Evolutionary conservation across 2,888 invertebrate species (phyloP).

Genomic region (Platycheirus albimanus): DNA sequence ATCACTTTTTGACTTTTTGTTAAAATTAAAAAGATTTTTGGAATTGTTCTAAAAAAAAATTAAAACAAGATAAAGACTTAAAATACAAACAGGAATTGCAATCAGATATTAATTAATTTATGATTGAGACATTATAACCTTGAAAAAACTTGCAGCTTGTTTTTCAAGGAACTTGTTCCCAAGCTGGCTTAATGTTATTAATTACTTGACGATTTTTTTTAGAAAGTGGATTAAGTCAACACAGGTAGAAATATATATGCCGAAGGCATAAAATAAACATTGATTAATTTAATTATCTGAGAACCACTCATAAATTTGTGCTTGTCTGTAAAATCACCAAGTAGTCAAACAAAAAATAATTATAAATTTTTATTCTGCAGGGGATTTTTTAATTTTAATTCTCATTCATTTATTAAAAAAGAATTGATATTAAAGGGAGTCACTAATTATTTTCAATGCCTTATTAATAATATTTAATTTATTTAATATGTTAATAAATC

Average conservation of each 20-base stretch:
- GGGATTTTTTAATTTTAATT: slow-evolving; percentile 10
- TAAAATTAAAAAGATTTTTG: neutral
- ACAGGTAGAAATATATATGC: neutral
- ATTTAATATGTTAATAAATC: neutral
- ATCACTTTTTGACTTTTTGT: neutral
- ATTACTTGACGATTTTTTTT: slow-evolving; percentile 16
- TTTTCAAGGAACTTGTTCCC: slow-evolving; percentile 18
- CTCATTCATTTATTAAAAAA: too few species aligned
- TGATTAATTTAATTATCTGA: neutral
- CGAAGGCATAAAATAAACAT: slow-evolving; percentile 5
- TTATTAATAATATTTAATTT: slow-evolving; percentile 18
- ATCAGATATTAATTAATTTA: slow-evolving; percentile 27
- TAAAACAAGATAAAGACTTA: neutral
- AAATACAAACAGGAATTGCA: slow-evolving; percentile 22
- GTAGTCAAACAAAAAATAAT: slow-evolving; percentile 6
- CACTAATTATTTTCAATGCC: slow-evolving; percentile 2
- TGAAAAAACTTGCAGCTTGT: slow-evolving; percentile 13
- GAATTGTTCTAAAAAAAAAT: neutral
- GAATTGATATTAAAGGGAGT: neutral
- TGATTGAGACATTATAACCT: neutral
- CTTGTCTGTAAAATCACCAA: neutral
- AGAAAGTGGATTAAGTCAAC: slow-evolving; percentile 17
- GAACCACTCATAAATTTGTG: neutral
- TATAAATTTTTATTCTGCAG: slow-evolving; percentile 5
- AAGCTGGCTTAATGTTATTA: slow-evolving; percentile 11